These are phyloP conservation scores for rabbit (Oryctolagus cuniculus) DNA, from an alignment of 2,113 vertebrate genomes.

Conservation along the genomic window mOryCun1.1 NC_091435.1:70530001-70530500, in stretches of 20 bases:
- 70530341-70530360: neutral
- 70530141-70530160: neutral
- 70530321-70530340: neutral
- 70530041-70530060: neutral
- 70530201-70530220: neutral
- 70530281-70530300: neutral
- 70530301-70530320: neutral
- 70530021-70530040: no score
- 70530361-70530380: neutral
- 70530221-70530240: neutral
- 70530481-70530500: neutral
- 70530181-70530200: neutral
- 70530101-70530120: constrained; percentile 19
- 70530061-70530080: neutral
- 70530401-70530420: neutral
- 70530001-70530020: neutral
- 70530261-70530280: neutral
- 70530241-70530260: neutral
- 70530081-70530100: neutral
- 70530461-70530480: constrained; percentile 27
- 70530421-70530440: neutral
- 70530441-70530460: neutral
- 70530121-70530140: neutral
- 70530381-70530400: neutral
- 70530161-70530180: neutral